Percentiles rank a stretch among this genome's conserved stretches.
These are phyloP conservation scores for Megatriorchis doriae DNA, from an alignment of 2,113 vertebrate genomes.

Conservation along the genomic window DNA sequence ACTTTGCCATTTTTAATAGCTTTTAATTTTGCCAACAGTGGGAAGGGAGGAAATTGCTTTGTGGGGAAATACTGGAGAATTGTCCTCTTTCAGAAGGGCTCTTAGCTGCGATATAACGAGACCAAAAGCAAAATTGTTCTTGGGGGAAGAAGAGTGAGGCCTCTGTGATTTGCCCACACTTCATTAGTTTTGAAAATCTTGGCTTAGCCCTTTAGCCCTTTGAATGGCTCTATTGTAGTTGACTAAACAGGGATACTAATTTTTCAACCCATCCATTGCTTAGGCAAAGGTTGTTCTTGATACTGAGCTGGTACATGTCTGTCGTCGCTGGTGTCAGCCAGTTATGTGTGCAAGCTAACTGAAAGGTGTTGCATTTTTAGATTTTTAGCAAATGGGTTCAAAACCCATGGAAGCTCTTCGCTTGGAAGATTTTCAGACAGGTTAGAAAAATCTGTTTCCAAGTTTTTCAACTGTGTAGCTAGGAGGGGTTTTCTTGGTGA, in stretches of 20 bases:
- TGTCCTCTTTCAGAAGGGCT: neutral
- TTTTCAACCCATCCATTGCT: neutral
- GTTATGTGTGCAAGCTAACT: neutral
- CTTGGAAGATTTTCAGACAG: neutral
- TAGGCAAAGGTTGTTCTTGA: neutral
- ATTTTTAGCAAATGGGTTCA: neutral
- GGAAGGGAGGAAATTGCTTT: neutral
- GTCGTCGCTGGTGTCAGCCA: neutral
- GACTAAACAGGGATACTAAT: neutral
- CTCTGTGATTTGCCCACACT: neutral
- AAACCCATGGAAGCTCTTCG: neutral
- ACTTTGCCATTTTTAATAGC: neutral
- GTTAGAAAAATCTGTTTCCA: neutral
- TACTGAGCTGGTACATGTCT: neutral
- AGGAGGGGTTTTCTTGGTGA: neutral
- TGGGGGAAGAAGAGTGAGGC: neutral
- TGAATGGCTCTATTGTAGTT: neutral
- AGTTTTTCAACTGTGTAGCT: neutral
- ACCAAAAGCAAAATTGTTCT: neutral
- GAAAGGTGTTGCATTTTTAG: neutral
- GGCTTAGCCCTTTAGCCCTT: neutral
- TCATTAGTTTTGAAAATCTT: neutral
- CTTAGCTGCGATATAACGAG: neutral
- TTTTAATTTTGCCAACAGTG: neutral
- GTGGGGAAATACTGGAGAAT: neutral